Evolutionary conservation across 2,113 vertebrate genomes (phyloP).

Genomic region (Myanophis thanlyinensis): DNA sequence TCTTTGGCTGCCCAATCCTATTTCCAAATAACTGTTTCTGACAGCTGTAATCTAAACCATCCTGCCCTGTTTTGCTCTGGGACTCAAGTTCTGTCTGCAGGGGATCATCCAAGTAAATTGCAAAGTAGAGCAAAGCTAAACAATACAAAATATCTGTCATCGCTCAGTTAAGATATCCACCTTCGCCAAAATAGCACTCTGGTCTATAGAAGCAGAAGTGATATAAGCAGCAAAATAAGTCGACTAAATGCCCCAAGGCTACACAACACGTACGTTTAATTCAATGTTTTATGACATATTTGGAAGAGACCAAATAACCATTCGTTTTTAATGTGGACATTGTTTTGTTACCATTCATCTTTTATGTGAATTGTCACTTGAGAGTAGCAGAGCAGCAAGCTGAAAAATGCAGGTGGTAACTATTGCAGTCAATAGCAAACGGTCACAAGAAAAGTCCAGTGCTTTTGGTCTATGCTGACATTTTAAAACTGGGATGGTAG

Average conservation of each 20-base stretch:
- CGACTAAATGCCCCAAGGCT: not conserved
- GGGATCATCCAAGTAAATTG: constrained; percentile 21
- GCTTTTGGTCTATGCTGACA: not conserved
- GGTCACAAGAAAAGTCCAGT: not conserved
- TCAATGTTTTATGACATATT: not conserved
- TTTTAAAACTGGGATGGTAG: not conserved
- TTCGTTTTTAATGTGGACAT: not conserved
- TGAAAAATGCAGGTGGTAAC: not conserved
- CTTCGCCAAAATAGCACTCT: not conserved
- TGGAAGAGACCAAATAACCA: not conserved
- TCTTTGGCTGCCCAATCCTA: constrained; percentile 18
- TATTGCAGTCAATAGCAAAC: not conserved
- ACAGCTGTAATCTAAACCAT: constrained; percentile 30
- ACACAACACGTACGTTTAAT: not conserved
- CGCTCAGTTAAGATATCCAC: not conserved
- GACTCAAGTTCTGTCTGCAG: not conserved
- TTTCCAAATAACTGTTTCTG: constrained; percentile 26
- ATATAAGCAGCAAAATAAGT: not conserved
- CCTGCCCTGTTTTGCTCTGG: constrained; percentile 19
- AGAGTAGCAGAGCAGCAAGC: not conserved
- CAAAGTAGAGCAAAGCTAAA: constrained; percentile 21
- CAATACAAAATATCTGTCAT: constrained; percentile 31
- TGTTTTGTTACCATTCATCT: not conserved
- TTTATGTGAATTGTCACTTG: not conserved
- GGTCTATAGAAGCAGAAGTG: constrained; percentile 8